Percentiles rank a stretch among this genome's conserved stretches.
phyloP scores from a whole-genome alignment of 2,113 vertebrate genomes.

The Prietella phreatophila region DNA sequence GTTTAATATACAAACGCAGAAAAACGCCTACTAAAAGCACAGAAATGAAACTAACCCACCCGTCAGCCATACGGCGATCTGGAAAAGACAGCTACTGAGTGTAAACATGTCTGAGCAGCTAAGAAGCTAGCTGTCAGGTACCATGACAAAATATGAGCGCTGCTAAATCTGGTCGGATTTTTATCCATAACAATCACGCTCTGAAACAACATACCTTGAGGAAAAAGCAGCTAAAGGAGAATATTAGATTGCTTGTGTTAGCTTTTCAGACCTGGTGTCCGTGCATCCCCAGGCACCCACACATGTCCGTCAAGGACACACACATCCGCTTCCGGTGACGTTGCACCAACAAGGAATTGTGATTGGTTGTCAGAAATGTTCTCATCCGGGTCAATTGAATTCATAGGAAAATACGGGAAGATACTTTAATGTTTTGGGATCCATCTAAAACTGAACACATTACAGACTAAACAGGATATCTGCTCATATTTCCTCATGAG shows the following conservation, averaged over 20 bases:
- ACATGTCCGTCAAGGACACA: constrained; percentile 31
- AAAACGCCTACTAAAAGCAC: not conserved
- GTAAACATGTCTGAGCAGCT: not conserved
- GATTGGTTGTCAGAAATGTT: constrained; percentile 16
- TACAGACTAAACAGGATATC: not conserved
- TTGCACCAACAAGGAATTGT: not conserved
- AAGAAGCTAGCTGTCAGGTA: not conserved
- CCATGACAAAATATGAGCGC: no score
- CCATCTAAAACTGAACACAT: not conserved
- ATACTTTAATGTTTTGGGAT: not conserved
- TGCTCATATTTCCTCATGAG: not conserved
- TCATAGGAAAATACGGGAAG: not conserved
- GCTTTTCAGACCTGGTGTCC: not conserved
- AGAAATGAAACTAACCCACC: not conserved
- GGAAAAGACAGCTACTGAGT: not conserved
- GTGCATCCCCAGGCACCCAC: not conserved
- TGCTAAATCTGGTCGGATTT: not conserved
- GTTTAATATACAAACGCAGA: not conserved
- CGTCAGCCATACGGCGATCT: not conserved
- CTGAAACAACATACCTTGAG: constrained; percentile 4
- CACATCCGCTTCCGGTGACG: constrained; percentile 20
- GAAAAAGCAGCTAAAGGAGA: not conserved
- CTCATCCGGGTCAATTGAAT: not conserved
- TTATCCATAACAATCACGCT: not conserved
- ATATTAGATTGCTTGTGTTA: not conserved